Evolutionary conservation across 2,888 invertebrate genomes (phyloP).

Genomic region (Scelioninae gen. 2): DNA sequence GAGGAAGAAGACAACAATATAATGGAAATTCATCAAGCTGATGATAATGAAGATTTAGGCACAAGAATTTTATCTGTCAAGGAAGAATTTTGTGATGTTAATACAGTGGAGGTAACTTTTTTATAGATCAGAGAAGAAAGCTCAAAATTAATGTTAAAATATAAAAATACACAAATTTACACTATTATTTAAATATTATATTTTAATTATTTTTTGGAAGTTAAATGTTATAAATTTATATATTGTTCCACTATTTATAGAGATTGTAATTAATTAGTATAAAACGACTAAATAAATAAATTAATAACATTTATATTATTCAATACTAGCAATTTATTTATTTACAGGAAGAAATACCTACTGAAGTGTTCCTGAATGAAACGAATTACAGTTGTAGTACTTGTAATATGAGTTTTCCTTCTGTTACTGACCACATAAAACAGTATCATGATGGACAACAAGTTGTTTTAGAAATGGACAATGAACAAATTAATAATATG

Average conservation of each 20-base stretch:
- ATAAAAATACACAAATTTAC: too few species aligned
- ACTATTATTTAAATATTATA: too few species aligned
- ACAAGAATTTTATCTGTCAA: conserved; percentile 68
- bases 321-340: too few species aligned
- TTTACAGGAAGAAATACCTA: conserved; percentile 59
- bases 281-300: too few species aligned
- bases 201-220: too few species aligned
- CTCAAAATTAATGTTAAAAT: too few species aligned
- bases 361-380: conserved; percentile 67
- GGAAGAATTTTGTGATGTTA: conserved; percentile 64
- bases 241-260: too few species aligned
- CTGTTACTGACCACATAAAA: conserved; percentile 81
- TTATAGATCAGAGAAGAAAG: too few species aligned
- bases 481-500: conserved; percentile 62
- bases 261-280: too few species aligned
- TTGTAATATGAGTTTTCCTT: conserved; percentile 80
- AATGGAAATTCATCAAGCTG: conserved; percentile 65
- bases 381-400: conserved; percentile 80
- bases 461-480: conserved; percentile 80
- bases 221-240: too few species aligned
- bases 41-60: conserved; percentile 65
- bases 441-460: conserved; percentile 82
- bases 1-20: conserved; percentile 49
- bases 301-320: too few species aligned
- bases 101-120: conserved; percentile 44